Evolutionary conservation across 2,888 invertebrate species (phyloP), one percentile per base, ranked within the genome.

Genomic region (Brachycybe producta): DNA sequence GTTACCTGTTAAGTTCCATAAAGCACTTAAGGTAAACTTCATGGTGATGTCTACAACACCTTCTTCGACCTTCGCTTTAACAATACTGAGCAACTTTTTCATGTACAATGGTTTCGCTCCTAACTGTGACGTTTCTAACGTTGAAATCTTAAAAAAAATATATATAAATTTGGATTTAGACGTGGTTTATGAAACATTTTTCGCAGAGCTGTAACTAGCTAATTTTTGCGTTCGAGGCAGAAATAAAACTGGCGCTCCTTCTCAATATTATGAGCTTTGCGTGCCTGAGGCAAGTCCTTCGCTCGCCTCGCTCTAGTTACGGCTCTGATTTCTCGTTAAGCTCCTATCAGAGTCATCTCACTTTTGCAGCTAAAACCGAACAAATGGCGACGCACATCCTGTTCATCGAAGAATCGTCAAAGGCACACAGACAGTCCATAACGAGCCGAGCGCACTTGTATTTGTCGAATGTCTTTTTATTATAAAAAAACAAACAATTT

Each of bases 351-450:
- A n/a, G n/a, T n/a, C n/a, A n/a, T n/a, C 24, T 23, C 1, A 68
- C 67, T 64, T 70, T 71, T 4, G 72, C 70, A 45, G 71, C 79
- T 26, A 83, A 68, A 56, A 83, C 82, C 53, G 81, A 81, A 60
- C 81, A 81, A 54, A 83, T 82, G 1, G 82, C 82, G n/a, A 82
- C 82, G 21, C 80, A 79, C 81, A 83, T 82, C 49, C 81, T 70
- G 61, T 78, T 79, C 76, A 81, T 79, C 42, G 78, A 76, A 4
- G 74, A 67, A 60, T 82, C 80, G 42, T 79, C 76, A 61, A 79
- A 81, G 11, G 72, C 67, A 59, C 79, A 79, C 51, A 83, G 69
- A 56, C 79, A 78, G 58, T 82, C 79, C 70, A 83, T 71, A 19
- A 82, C 82, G 46, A 82, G 70, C 60, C 73, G 72, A 24, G 80